A percentile compares a stretch with the other conserved stretches of the same genome.
These are phyloP conservation scores for Arothron firmamentum DNA, from an alignment of 2,113 vertebrate genomes.

Conservation along the genomic window DNA sequence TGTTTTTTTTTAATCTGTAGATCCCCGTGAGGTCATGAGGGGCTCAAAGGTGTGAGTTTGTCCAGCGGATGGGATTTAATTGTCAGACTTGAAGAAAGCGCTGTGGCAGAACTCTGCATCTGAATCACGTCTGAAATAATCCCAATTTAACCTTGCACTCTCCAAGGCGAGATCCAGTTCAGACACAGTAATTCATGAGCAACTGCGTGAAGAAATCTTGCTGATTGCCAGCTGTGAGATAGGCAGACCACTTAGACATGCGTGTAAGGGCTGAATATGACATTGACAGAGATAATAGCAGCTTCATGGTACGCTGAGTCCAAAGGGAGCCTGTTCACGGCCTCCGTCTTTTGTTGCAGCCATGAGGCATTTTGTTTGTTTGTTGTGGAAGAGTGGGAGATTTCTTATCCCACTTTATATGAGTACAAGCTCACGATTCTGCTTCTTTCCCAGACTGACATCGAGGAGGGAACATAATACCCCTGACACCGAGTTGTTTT, in stretches of 20 bases:
- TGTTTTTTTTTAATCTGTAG: constrained; percentile 10
- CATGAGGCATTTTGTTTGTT: constrained; percentile 50
- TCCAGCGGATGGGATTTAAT: too few species aligned
- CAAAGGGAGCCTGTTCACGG: constrained; percentile 35
- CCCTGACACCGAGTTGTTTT: constrained; percentile 42
- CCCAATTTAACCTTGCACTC: constrained; percentile 26
- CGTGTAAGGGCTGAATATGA: constrained; percentile 46
- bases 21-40: background rate
- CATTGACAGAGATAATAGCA: constrained; percentile 50
- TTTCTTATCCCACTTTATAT: constrained; percentile 32
- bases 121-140: background rate
- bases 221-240: constrained; percentile 45
- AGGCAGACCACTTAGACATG: constrained; percentile 32
- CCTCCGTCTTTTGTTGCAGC: constrained; percentile 59
- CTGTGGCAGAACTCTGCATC: too few species aligned
- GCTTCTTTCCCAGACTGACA: constrained; percentile 28
- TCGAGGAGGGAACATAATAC: constrained; percentile 36
- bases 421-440: constrained; percentile 31
- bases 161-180: constrained; percentile 24
- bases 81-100: too few species aligned
- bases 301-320: constrained; percentile 42
- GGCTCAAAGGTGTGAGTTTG: background rate
- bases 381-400: constrained; percentile 27
- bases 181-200: constrained; percentile 30
- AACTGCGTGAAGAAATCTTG: constrained; percentile 36